A percentile compares a stretch with the other conserved stretches of the same genome.
These are phyloP conservation scores for western clawed frog (Xenopus tropicalis) DNA, from an alignment of 2,113 vertebrate genomes.

Conservation along the genomic window DNA sequence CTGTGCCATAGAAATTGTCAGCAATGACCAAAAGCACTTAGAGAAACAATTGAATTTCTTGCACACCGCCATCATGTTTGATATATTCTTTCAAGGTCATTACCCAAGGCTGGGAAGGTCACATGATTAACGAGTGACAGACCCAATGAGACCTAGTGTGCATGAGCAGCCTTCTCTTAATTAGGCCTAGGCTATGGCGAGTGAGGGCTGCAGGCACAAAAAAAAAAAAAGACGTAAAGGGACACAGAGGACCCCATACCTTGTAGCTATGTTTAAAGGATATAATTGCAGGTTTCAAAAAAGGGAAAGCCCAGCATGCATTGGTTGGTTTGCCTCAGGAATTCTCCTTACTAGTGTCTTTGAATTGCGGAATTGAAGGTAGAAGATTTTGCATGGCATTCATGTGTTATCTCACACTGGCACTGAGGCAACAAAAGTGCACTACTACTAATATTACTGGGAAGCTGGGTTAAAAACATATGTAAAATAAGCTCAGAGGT, in stretches of 20 bases:
- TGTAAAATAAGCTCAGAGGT: too few species aligned
- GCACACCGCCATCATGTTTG: slow-evolving; percentile 96
- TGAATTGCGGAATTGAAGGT: background rate
- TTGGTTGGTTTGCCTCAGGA: background rate
- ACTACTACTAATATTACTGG: background rate
- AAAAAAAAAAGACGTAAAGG: slow-evolving; percentile 22
- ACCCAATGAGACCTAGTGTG: slow-evolving; percentile 87
- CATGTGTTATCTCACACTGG: too few species aligned
- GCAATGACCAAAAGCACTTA: slow-evolving; percentile 97
- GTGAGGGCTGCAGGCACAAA: slow-evolving; percentile 69
- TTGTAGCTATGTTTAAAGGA: slow-evolving; percentile 7
- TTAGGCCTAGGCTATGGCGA: slow-evolving; percentile 84
- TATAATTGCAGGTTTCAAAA: background rate
- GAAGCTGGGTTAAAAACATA: too few species aligned
- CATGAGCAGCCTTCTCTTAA: slow-evolving; percentile 90
- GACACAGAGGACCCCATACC: slow-evolving; percentile 41
- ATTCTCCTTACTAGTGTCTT: background rate
- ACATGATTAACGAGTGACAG: slow-evolving; percentile 98
- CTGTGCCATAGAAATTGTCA: slow-evolving; percentile 91
- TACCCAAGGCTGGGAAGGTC: slow-evolving; percentile 98
- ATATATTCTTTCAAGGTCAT: slow-evolving; percentile 99
- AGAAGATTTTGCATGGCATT: too few species aligned
- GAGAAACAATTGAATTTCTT: slow-evolving; percentile 99
- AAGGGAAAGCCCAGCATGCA: background rate
- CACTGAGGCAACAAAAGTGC: background rate